phyloP scores from a whole-genome alignment of 2,888 invertebrate species.

The Cheilosia vernalis region DNA sequence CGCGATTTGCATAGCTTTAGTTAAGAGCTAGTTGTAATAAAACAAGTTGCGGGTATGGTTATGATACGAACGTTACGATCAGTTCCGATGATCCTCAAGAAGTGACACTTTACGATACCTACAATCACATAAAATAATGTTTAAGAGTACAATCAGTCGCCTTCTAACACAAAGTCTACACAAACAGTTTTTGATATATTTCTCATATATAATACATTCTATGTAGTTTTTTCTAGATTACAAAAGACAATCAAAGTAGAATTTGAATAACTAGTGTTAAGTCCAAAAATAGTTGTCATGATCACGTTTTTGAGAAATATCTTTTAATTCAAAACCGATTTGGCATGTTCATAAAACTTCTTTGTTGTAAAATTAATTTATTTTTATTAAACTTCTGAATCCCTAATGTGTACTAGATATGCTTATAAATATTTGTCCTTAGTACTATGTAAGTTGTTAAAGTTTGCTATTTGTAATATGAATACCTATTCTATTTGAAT shows the following conservation, averaged over 20 bases:
- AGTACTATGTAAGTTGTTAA: conserved; percentile 68
- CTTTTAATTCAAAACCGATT: conserved; percentile 13
- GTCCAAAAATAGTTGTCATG: conserved; percentile 29
- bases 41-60: too few relatives aligned
- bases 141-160: too few relatives aligned
- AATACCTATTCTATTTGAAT: conserved; percentile 60
- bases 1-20: too few relatives aligned
- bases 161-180: too few relatives aligned
- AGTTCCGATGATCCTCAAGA: too few relatives aligned
- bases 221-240: background rate
- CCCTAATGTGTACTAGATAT: conserved; percentile 50
- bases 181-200: too few relatives aligned
- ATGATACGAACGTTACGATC: too few relatives aligned
- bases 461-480: conserved; percentile 70
- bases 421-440: conserved; percentile 66
- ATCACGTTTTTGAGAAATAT: conserved; percentile 17
- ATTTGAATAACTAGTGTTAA: too few relatives aligned
- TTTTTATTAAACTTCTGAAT: conserved; percentile 15
- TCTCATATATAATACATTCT: background rate
- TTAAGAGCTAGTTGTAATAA: too few relatives aligned
- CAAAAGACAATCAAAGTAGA: conserved; percentile 48
- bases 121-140: too few relatives aligned
- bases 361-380: conserved; percentile 44
- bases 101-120: too few relatives aligned
- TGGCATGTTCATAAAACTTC: conserved; percentile 37